phyloP scores from a whole-genome alignment of 2,888 invertebrate species.

The Luperina testacea region DNA sequence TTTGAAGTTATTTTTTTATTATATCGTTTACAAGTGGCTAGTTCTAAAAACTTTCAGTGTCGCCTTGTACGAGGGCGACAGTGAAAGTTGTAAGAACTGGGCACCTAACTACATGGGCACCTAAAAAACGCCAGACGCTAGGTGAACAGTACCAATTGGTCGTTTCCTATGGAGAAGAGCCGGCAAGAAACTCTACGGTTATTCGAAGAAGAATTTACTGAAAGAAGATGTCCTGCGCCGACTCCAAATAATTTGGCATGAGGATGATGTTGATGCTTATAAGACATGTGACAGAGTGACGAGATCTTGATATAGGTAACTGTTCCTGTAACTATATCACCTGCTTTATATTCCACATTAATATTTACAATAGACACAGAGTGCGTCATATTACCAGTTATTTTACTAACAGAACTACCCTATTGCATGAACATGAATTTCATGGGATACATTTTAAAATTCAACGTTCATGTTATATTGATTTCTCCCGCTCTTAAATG shows the following conservation, averaged over 20 bases:
- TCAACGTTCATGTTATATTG: conserved; percentile 69
- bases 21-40: no score
- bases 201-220: background rate
- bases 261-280: background rate
- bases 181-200: background rate
- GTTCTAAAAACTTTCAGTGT: no score
- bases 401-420: conserved; percentile 80
- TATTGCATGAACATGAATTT: conserved; percentile 74
- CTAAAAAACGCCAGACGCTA: background rate
- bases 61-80: no score
- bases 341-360: conserved; percentile 87
- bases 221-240: background rate
- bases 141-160: background rate
- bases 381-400: conserved; percentile 80
- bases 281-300: conserved; percentile 61
- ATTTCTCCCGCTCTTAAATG: conserved; percentile 61
- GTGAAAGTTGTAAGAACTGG: no score
- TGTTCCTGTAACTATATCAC: conserved; percentile 69
- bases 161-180: background rate
- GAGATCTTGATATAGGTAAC: conserved; percentile 63
- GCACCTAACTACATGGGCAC: background rate
- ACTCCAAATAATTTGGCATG: background rate
- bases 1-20: no score
- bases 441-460: conserved; percentile 77
- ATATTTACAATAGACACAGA: conserved; percentile 83